These are phyloP conservation scores for Margarornis squamiger DNA, from an alignment of 2,797 vertebrate species.

Conservation along the genomic window DNA sequence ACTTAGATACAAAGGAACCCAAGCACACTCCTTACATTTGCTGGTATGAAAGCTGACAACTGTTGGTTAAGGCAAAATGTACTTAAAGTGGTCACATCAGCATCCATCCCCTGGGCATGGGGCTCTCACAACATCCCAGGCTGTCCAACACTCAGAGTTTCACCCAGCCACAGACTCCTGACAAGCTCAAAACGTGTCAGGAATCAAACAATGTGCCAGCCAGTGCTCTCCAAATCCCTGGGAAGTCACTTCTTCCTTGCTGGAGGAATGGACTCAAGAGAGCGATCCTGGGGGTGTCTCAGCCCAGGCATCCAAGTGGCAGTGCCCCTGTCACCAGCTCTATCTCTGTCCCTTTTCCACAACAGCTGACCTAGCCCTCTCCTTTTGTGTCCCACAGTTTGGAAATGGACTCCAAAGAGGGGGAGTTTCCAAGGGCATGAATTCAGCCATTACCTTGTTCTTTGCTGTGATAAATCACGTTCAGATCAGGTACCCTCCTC, in stretches of 20 bases:
- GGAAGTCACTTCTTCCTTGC: neutral
- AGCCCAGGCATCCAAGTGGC: neutral
- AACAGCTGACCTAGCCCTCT: neutral
- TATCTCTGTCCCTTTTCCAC: neutral
- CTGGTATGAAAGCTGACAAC: neutral
- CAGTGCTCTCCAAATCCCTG: neutral
- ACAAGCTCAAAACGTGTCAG: neutral
- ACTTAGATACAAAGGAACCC: neutral
- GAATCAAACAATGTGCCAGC: neutral
- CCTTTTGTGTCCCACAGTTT: neutral
- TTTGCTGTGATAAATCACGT: rapidly evolving
- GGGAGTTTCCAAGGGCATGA: neutral
- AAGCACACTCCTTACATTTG: neutral
- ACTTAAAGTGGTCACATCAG: rapidly evolving
- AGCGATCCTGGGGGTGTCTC: rapidly evolving
- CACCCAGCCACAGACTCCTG: neutral
- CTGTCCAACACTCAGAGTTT: neutral
- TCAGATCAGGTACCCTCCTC: neutral
- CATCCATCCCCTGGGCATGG: neutral
- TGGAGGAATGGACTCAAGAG: neutral
- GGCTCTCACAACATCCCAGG: rapidly evolving
- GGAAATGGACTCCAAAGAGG: rapidly evolving
- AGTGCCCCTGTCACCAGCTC: neutral
- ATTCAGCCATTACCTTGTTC: neutral
- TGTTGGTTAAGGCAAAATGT: neutral